Base-by-base conservation (phyloP, 2,797 vertebrate species). In the Propithecus deckenii region DNA sequence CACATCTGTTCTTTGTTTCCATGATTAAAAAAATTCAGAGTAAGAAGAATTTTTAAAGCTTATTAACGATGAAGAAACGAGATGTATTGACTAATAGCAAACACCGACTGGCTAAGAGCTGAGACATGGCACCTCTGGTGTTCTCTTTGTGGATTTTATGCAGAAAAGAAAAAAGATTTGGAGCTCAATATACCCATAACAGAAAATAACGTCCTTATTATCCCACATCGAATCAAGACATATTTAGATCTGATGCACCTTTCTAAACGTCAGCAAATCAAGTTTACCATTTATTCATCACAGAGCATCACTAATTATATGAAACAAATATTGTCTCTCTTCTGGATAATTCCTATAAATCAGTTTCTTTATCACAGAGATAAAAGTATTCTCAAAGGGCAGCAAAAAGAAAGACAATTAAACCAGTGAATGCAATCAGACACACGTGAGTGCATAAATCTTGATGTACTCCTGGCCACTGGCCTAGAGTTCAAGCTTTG, bases 391-490 rank as follows among this genome's bases (percentile, higher is more conserved):
- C 69, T 78, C 81, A 43, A 76, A 79, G 61, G 61, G 14, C 1
- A 59, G 72, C 4, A 9, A 14, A n/a, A 43, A 35, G 52, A 76
- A 61, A 61, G 67, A 30, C 38, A 18, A 12, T 4, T 0, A 11
- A 14, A 12, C 48, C 15, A 15, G 35, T 0, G 22, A 57, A 30
- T 3, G 6, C 23, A 5, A 13, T 52, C 57, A 55, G 65, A 32
- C 52, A 23, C 5, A 10, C 0, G 30, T 9, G 43, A n/a, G 46
- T 5, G 15, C 0, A 1, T 17, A 28, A 9, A 43, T 46, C 65
- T 4, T 0, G 22, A 18, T 2, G 12, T 3, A 0, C 2, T 2
- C 30, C 11, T 63, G 1, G 32, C 17, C 38, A 4, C 7, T 1
- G 32, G 80, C 25, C 69, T 41, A 86, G 61, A 3, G 11, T 17